Conservation (phyloP, 1,140 invertebrate genomes). For the Colletes gigas region DNA sequence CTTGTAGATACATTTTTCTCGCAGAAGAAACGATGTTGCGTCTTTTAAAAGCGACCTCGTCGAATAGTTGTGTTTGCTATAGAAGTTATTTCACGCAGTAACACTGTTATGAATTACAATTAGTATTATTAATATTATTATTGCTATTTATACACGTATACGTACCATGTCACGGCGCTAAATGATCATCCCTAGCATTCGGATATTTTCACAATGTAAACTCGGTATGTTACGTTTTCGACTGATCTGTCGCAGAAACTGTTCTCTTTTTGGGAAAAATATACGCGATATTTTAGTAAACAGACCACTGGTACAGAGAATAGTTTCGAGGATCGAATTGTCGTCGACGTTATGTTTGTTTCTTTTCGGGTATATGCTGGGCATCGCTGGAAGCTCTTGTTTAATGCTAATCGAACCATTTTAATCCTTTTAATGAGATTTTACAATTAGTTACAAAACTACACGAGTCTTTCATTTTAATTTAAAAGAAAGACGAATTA, state of each 20-base stretch:
- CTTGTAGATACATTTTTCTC: constrained; percentile 14
- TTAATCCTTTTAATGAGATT: neutral
- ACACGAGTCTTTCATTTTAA: neutral
- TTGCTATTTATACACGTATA: constrained; percentile 18
- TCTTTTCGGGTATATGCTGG: neutral
- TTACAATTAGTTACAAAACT: neutral
- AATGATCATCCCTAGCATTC: neutral
- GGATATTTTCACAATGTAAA: neutral
- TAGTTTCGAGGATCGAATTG: neutral
- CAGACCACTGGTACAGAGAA: neutral
- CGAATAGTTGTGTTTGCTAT: constrained; percentile 10
- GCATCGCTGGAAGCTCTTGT: constrained; percentile 10
- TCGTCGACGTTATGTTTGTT: neutral
- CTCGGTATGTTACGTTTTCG: neutral
- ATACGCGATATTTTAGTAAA: neutral
- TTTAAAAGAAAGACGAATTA: neutral
- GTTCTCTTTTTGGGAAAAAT: neutral
- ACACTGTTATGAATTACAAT: constrained; percentile 24
- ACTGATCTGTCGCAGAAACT: neutral
- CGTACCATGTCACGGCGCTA: neutral
- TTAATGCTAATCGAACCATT: neutral
- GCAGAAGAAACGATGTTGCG: neutral
- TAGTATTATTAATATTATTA: constrained; percentile 37
- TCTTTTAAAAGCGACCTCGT: neutral
- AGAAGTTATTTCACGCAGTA: constrained; percentile 20